These are phyloP conservation scores for Papilio polytes DNA, from an alignment of 1,140 invertebrate genomes.

Conservation along the genomic window DNA sequence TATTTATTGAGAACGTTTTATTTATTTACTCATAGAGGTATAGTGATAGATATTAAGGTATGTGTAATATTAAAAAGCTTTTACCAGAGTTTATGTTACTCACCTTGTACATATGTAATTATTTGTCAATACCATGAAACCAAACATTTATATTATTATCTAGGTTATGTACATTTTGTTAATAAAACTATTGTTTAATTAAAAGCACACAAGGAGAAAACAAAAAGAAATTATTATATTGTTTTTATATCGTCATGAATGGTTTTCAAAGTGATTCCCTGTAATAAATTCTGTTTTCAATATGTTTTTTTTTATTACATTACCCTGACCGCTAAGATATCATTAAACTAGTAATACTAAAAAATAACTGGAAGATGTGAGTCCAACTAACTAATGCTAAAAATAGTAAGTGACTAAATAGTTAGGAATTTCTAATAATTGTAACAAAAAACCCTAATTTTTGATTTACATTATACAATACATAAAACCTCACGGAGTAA, in stretches of 20 bases:
- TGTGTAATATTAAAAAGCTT: constrained; percentile 68
- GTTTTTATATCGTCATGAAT: constrained; percentile 69
- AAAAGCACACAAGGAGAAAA: constrained; percentile 56
- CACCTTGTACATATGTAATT: constrained; percentile 81
- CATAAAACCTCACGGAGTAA: not conserved
- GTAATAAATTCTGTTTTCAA: constrained; percentile 79
- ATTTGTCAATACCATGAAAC: constrained; percentile 80
- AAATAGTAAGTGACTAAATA: not conserved
- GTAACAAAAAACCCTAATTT: not conserved
- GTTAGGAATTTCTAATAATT: not conserved
- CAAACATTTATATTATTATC: constrained; percentile 76
- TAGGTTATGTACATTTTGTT: constrained; percentile 81
- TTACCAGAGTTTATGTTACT: constrained; percentile 76
- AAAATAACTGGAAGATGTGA: too few species aligned
- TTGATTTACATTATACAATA: not conserved
- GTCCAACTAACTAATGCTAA: not conserved
- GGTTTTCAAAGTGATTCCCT: constrained; percentile 71
- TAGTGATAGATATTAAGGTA: constrained; percentile 51
- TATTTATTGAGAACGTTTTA: constrained; percentile 40
- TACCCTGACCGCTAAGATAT: not conserved
- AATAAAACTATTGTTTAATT: constrained; percentile 73
- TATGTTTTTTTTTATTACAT: constrained; percentile 51
- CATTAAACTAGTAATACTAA: too few species aligned
- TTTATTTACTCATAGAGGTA: constrained; percentile 41
- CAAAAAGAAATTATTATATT: constrained; percentile 64